Base-by-base conservation (phyloP, 2,113 vertebrate species). In the Thalassarche chlororhynchos region DNA sequence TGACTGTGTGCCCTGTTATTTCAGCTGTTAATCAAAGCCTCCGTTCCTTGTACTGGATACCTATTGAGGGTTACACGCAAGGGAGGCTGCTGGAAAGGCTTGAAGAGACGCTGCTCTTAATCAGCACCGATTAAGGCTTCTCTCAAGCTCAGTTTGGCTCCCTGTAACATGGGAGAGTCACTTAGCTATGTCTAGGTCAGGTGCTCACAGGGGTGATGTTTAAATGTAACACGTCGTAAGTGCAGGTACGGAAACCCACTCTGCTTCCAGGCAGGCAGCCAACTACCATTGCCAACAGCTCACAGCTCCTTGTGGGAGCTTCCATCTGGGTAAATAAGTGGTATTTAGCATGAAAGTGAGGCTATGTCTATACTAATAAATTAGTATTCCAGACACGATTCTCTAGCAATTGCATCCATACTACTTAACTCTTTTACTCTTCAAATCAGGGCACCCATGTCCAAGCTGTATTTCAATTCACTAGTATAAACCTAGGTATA, bases 301-400 rank as follows among this genome's bases (percentile, higher is more conserved):
- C 61, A 16, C 79, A 89, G 86, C 34, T 49, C 36, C 84, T 79
- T 10, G 3, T 61, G 57, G 40, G 62, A 96, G 31, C 40, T 84
- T 79, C 64, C 69, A 75, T 91, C 69, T 72, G 69, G 76, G 70
- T 83, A 89, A 95, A 86, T 60, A 89, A 87, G 61, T 76, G 61
- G 90, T 46, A 92, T 95, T 96, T 97, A 88, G 85, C 28, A 76
- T 46, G 81, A 65, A 82, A 92, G 77, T 46, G 57, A 91, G 54
- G 28, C 31, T 82, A 85, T 65, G 77, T 25, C 70, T 94, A 79
- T 83, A 79, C 26, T 61, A 76, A 71, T 82, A 87, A 69, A 95
- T 95, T 68, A 91, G 44, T 69, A 96, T 91, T 85, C 78, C 25
- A 69, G 40, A 61, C 78, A 91, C 66, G 83, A 31, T 69, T 79